A percentile compares a stretch with the other conserved stretches of the same genome.
Conservation (phyloP, 2,797 vertebrate species). For the Squalus acanthias region DNA sequence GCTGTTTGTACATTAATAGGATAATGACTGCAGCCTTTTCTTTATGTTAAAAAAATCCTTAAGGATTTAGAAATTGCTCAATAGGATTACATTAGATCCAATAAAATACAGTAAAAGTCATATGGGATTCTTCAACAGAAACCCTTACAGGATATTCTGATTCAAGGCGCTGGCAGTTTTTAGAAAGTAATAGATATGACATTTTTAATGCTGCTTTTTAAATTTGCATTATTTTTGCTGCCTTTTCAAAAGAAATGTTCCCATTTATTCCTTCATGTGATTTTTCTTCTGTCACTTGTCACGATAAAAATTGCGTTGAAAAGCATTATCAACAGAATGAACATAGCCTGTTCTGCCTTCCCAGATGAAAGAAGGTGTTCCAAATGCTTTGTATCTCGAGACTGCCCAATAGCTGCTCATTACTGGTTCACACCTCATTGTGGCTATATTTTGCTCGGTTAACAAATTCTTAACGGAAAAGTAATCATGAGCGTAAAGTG, state of each 20-base stretch:
- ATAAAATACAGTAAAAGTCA: constrained; percentile 27
- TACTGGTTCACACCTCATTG: too few species aligned
- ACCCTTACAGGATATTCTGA: constrained; percentile 23
- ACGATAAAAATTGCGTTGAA: neutral
- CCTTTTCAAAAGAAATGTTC: neutral
- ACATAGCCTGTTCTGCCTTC: neutral
- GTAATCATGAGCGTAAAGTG: neutral
- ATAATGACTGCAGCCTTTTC: constrained; percentile 30
- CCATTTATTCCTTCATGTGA: neutral
- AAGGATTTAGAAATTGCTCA: constrained; percentile 36
- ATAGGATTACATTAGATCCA: constrained; percentile 35
- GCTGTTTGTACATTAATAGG: constrained; percentile 35
- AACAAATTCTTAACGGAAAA: neutral
- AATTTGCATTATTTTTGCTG: constrained; percentile 6
- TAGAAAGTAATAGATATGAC: neutral
- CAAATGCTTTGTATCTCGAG: neutral
- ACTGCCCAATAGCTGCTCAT: neutral
- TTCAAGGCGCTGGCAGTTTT: neutral
- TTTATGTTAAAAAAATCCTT: constrained; percentile 31
- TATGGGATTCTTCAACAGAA: constrained; percentile 33
- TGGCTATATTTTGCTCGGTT: neutral
- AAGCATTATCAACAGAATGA: neutral
- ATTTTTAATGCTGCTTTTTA: constrained; percentile 16
- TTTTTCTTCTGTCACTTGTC: neutral
- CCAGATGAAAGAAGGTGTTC: neutral